Evolutionary conservation across 2,113 vertebrate genomes (phyloP).

Genomic region (Gobiocypris rarus): DNA sequence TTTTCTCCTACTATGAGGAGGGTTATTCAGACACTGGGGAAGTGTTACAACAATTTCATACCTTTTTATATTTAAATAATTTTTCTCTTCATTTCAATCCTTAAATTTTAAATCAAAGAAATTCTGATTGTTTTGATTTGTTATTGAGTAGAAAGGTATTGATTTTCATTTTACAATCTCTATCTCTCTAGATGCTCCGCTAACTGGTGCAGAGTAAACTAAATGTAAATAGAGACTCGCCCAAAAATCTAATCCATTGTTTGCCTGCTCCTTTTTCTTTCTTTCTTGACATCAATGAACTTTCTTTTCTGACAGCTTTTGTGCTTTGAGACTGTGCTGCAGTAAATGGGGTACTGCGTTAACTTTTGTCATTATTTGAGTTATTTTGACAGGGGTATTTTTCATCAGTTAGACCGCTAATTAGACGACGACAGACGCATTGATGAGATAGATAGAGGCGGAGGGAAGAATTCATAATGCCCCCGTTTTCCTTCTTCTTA

Average conservation of each 20-base stretch:
- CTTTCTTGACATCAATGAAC: constrained; percentile 49
- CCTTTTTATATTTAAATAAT: too few species aligned
- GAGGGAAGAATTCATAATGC: constrained; percentile 47
- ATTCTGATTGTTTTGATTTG: neutral
- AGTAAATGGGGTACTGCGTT: constrained; percentile 19
- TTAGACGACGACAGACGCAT: constrained; percentile 54
- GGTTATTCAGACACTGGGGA: neutral
- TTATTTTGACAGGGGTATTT: constrained; percentile 55
- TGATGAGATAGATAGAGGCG: constrained; percentile 51
- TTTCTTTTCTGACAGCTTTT: constrained; percentile 25
- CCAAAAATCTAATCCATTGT: constrained; percentile 14
- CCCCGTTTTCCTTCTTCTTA: neutral
- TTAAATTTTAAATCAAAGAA: neutral
- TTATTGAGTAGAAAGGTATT: neutral
- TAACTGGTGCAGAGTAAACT: neutral
- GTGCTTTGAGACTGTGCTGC: constrained; percentile 32
- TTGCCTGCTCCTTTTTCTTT: neutral
- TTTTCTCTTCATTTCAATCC: neutral
- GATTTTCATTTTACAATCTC: neutral
- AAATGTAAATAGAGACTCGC: neutral
- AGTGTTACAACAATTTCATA: neutral
- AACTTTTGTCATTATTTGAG: constrained; percentile 48
- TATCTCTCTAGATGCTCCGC: neutral
- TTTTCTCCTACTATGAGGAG: neutral
- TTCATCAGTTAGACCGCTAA: constrained; percentile 59